Base-by-base conservation (phyloP, 1,140 invertebrate species). In the Adelges cooleyi region DNA sequence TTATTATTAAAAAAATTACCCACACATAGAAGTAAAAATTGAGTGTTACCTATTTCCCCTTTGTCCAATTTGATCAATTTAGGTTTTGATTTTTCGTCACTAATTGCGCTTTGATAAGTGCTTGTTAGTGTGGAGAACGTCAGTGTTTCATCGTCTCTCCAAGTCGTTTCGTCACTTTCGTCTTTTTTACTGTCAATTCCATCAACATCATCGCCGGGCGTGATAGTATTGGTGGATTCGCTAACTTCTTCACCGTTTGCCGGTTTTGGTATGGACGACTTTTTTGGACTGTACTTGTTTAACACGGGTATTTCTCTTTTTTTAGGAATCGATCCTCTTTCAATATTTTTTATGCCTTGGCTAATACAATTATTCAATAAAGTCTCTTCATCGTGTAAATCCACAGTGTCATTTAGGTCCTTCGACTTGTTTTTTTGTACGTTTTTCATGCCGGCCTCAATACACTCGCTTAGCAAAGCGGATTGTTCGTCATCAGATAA, bases 401-500 rank as follows among this genome's bases (percentile, higher is more conserved):
- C 42, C 17, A 59, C 3, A 2, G 3, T 17, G 42, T 18, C 5
- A 48, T 33, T 33, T 33, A 2, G 27, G 1, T 48, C 25, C 33
- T 62, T 62, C 18, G 56, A 29, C 25, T 49, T 56, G 6, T 13
- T 49, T 27, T 54, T 54, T 48, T 67, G 52, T 18, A 67, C 2
- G 33, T 67, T 67, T 25, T 23, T 40, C 53, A 67, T 62, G 8
- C 65, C 67, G n/a, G 65, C 46, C 10, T 25, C 25, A 44, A 68
- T 68, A 65, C 67, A 68, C 17, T 66, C 27, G 5, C 59, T 59
- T 54, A 68, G 65, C 20, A 68, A 36, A 17, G 33, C 50, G 25
- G 36, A 44, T 62, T 67, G 66, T 20, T 67, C 38, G 75, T 77
- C 74, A 78, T 73, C 29, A 25, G 54, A 54, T 53, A 65, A 23